Evolutionary conservation across 1,140 invertebrate species (phyloP).

Genomic region (Acromyrmex heyeri): DNA sequence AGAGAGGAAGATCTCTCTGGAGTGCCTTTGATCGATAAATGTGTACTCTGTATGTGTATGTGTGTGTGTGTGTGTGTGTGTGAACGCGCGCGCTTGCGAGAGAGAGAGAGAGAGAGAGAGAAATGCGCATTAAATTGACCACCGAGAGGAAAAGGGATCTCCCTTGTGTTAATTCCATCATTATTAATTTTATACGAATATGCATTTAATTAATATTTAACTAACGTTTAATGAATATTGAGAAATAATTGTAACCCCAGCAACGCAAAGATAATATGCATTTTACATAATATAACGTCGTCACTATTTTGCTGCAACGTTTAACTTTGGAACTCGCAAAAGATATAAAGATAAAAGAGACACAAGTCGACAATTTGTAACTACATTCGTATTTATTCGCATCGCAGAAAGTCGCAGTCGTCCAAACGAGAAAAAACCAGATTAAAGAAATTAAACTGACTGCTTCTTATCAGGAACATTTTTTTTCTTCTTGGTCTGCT

Average conservation of each 20-base stretch:
- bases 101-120: background rate
- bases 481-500: background rate
- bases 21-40: background rate
- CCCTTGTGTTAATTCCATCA: background rate
- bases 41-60: too few relatives aligned
- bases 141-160: background rate
- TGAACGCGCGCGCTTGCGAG: too few relatives aligned
- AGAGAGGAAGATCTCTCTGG: background rate
- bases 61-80: too few relatives aligned
- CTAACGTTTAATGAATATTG: background rate
- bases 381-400: constrained; percentile 16
- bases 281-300: background rate
- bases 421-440: background rate
- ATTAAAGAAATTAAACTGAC: constrained; percentile 36
- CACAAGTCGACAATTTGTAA: background rate
- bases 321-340: background rate
- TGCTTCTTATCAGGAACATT: background rate
- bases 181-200: background rate
- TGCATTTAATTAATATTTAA: constrained; percentile 4
- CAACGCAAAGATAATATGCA: background rate
- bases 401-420: background rate
- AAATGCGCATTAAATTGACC: background rate
- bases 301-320: background rate
- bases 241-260: background rate
- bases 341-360: background rate